Percentiles rank a stretch among this genome's conserved stretches.
phyloP scores from a whole-genome alignment of 2,797 vertebrate genomes.

The Gymnothorax reevesii region DNA sequence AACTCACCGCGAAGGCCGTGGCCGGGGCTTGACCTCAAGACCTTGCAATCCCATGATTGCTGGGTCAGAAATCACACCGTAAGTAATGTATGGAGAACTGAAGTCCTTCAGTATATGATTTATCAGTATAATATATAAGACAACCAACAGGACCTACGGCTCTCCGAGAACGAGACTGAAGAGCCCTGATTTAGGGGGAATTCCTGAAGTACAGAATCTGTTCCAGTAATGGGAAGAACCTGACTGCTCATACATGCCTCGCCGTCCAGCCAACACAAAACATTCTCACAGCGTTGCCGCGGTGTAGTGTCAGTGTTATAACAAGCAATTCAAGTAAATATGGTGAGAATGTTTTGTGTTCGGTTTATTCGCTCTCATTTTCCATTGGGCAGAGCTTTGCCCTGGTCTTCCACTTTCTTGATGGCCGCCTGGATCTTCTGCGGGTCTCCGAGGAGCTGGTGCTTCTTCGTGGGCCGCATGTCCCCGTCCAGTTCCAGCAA shows the following conservation, averaged over 20 bases:
- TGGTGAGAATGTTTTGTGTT: neutral
- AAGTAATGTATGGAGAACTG: too few species aligned
- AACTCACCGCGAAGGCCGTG: too few species aligned
- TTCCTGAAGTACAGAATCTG: neutral
- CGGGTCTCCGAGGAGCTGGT: conserved; percentile 89
- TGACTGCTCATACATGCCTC: neutral
- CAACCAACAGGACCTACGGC: neutral
- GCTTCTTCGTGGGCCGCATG: conserved; percentile 80
- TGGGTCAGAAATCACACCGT: too few species aligned
- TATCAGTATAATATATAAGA: neutral
- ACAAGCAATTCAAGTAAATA: neutral
- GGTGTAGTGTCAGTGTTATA: too few species aligned
- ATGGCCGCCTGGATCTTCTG: conserved; percentile 91
- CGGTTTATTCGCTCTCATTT: conserved; percentile 49
- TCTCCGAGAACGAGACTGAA: neutral
- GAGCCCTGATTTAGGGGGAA: neutral
- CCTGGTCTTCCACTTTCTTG: conserved; percentile 97
- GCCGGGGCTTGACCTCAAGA: too few species aligned
- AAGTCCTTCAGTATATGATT: too few species aligned
- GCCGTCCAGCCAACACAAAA: neutral
- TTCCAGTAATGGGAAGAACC: neutral
- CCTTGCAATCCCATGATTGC: too few species aligned
- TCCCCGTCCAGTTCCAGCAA: conserved; percentile 90
- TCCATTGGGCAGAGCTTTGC: conserved; percentile 77
- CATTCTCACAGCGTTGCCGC: too few species aligned